Percentiles rank a stretch among this genome's conserved stretches.
These are phyloP conservation scores for Melinaea menophilus DNA, from an alignment of 2,888 invertebrate genomes.

Conservation along the genomic window DNA sequence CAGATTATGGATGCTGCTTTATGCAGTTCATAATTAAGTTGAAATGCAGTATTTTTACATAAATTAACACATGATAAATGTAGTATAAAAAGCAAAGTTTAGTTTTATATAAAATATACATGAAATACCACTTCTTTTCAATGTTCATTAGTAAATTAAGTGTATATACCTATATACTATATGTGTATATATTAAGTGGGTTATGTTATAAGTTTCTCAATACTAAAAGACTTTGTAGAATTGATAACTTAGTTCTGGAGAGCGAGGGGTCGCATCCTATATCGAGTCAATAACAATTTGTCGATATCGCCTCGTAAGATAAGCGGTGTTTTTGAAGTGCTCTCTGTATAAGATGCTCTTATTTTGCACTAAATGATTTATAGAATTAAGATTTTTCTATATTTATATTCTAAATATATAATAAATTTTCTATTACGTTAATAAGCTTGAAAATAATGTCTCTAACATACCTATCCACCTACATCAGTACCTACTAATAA, in stretches of 20 bases:
- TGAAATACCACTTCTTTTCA: too few species aligned
- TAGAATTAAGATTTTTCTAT: neutral
- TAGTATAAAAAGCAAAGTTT: too few species aligned
- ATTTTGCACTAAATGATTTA: neutral
- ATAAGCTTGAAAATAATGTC: too few species aligned
- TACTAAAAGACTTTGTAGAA: conserved; percentile 15
- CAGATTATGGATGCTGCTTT: neutral
- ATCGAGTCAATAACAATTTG: conserved; percentile 33
- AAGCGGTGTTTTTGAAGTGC: conserved; percentile 25
- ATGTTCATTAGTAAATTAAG: too few species aligned
- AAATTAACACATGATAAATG: too few species aligned
- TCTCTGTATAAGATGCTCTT: conserved; percentile 6
- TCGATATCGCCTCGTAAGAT: conserved; percentile 31
- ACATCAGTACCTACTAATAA: too few species aligned
- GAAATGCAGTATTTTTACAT: too few species aligned
- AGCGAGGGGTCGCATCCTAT: conserved; percentile 29
- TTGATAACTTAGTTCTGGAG: conserved; percentile 27
- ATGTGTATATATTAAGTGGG: neutral
- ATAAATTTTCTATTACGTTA: too few species aligned
- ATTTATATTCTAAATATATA: neutral
- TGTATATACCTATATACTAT: too few species aligned
- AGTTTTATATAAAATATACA: too few species aligned
- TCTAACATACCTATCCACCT: too few species aligned
- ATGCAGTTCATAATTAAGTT: neutral
- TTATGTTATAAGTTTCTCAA: neutral